These are phyloP conservation scores for Perithous albicinctus DNA, from an alignment of 2,888 invertebrate genomes.

Conservation along the genomic window DNA sequence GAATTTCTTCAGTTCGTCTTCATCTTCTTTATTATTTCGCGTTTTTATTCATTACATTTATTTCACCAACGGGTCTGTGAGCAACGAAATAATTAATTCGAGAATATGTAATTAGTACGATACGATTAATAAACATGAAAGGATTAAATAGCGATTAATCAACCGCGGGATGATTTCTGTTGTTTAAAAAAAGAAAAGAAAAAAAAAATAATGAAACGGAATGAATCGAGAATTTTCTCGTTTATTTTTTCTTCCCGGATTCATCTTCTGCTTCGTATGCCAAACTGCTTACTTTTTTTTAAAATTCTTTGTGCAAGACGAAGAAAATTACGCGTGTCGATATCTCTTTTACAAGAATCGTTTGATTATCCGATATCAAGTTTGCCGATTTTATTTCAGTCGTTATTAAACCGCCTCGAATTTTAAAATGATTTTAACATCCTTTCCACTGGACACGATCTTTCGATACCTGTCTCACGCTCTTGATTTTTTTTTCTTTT, in stretches of 20 bases:
- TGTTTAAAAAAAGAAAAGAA: too few relatives aligned
- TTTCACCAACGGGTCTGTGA: slow-evolving; percentile 34
- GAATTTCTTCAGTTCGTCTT: not conserved
- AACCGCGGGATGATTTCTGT: slow-evolving; percentile 17
- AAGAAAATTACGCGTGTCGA: not conserved
- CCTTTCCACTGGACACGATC: too few relatives aligned
- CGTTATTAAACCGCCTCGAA: too few relatives aligned
- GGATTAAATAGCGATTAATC: slow-evolving; percentile 55
- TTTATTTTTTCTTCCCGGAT: not conserved
- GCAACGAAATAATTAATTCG: slow-evolving; percentile 29
- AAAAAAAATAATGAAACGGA: slow-evolving; percentile 24
- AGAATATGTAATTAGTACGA: slow-evolving; percentile 45
- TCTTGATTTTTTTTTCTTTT: not conserved
- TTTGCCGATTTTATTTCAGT: too few relatives aligned
- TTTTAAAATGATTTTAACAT: too few relatives aligned
- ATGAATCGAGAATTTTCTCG: slow-evolving; percentile 7
- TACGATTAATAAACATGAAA: slow-evolving; percentile 58
- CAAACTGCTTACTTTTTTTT: not conserved
- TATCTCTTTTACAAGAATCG: too few relatives aligned
- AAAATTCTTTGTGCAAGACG: not conserved
- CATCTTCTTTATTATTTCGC: not conserved
- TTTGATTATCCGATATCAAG: too few relatives aligned
- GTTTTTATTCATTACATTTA: slow-evolving; percentile 29
- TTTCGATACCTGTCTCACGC: not conserved
- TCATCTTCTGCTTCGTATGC: not conserved